Percentiles rank a stretch among this genome's conserved stretches.
Conservation (phyloP, 2,888 invertebrate species). For the Bombyx huttoni region DNA sequence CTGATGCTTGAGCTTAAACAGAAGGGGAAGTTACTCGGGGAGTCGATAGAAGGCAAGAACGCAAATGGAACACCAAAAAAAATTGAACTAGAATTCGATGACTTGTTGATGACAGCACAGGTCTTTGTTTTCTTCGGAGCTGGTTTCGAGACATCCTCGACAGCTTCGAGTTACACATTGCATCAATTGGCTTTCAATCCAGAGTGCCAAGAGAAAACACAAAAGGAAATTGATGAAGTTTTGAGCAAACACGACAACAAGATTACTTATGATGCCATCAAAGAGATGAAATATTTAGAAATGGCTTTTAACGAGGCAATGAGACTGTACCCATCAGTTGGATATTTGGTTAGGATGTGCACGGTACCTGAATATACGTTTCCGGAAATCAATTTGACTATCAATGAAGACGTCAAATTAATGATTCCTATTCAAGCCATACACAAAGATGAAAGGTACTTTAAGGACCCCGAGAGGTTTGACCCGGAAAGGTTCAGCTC, state of each 20-base stretch:
- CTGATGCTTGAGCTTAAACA: slow-evolving; percentile 43
- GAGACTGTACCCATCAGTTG: slow-evolving; percentile 55
- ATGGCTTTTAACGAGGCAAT: slow-evolving; percentile 53
- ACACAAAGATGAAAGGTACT: slow-evolving; percentile 49
- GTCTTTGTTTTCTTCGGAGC: slow-evolving; percentile 62
- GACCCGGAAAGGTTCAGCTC: slow-evolving; percentile 47
- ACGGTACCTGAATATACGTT: slow-evolving; percentile 46
- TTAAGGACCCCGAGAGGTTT: slow-evolving; percentile 40
- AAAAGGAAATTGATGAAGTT: slow-evolving; percentile 51
- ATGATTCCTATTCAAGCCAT: slow-evolving; percentile 51
- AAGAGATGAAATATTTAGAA: slow-evolving; percentile 52
- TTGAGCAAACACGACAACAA: slow-evolving; percentile 38
- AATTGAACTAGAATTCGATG: slow-evolving; percentile 39
- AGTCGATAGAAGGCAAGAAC: slow-evolving; percentile 43
- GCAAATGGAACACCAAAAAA: slow-evolving; percentile 38
- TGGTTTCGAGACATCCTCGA: slow-evolving; percentile 68
- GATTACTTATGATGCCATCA: slow-evolving; percentile 48
- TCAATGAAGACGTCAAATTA: slow-evolving; percentile 39
- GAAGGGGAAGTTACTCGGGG: slow-evolving; percentile 44
- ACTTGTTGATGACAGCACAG: slow-evolving; percentile 47
- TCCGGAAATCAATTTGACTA: slow-evolving; percentile 45
- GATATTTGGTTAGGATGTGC: slow-evolving; percentile 43
- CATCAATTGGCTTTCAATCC: slow-evolving; percentile 59
- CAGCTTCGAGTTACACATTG: slow-evolving; percentile 57
- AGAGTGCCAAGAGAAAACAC: slow-evolving; percentile 50